These are phyloP conservation scores for Pseudomugil gertrudae DNA, from an alignment of 2,797 vertebrate species.

Conservation along the genomic window DNA sequence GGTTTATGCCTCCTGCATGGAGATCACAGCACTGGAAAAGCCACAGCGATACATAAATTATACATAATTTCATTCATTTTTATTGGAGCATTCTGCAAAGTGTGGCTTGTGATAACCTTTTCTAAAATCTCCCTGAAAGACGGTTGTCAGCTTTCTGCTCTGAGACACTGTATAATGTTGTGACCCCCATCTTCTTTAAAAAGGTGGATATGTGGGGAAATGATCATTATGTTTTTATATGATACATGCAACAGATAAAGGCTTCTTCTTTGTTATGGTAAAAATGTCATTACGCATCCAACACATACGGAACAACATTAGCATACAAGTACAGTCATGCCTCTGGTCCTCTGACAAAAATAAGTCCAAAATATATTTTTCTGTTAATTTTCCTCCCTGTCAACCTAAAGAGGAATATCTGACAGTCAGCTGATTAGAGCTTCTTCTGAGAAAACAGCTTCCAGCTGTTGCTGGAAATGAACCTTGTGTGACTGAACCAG, in stretches of 20 bases:
- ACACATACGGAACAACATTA: constrained; percentile 7
- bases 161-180: not conserved
- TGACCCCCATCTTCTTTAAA: not conserved
- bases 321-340: not conserved
- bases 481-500: not conserved
- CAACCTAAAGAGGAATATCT: constrained; percentile 1
- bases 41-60: not conserved
- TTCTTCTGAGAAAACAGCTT: not conserved
- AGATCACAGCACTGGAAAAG: not conserved
- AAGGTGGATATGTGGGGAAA: not conserved
- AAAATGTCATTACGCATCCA: not conserved
- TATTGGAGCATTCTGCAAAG: not conserved
- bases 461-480: constrained; percentile 5
- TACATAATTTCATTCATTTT: not conserved
- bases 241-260: not conserved
- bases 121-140: not conserved
- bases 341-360: not conserved
- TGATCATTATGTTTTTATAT: too few relatives aligned
- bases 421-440: not conserved
- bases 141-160: not conserved
- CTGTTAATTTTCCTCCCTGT: not conserved
- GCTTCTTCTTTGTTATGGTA: not conserved
- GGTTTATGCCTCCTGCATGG: not conserved
- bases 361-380: not conserved
- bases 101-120: not conserved